A percentile compares a stretch with the other conserved stretches of the same genome.
Conservation (phyloP, 2,888 invertebrate species). For the Lomographa bimaculata region DNA sequence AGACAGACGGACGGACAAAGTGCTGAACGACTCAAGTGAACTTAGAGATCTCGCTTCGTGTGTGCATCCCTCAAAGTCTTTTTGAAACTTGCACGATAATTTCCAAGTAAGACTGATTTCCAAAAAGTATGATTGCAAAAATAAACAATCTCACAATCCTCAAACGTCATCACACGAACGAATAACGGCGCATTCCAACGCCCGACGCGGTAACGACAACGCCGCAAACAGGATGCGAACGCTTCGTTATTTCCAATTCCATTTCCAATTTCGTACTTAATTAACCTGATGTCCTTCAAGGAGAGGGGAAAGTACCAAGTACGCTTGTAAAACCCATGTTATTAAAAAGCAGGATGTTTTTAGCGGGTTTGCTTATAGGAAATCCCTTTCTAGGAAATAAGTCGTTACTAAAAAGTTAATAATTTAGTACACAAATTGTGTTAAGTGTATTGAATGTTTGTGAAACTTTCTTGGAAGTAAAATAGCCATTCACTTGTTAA, state of each 20-base stretch:
- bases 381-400: constrained; percentile 32
- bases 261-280: constrained; percentile 19
- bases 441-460: constrained; percentile 6
- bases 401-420: constrained; percentile 1
- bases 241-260: constrained; percentile 28
- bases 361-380: constrained; percentile 23
- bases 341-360: constrained; percentile 25
- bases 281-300: constrained; percentile 29
- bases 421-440: constrained; percentile 9
- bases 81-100: too few species aligned
- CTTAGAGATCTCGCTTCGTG: too few species aligned
- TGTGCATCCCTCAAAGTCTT: too few species aligned
- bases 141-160: too few species aligned
- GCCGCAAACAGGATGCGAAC: constrained; percentile 34
- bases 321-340: constrained; percentile 27
- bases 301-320: constrained; percentile 27
- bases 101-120: too few species aligned
- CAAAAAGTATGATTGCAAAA: too few species aligned
- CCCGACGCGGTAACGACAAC: constrained; percentile 32
- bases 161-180: constrained; percentile 16
- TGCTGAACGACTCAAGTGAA: too few species aligned
- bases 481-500: constrained; percentile 19
- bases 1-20: too few species aligned
- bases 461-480: constrained; percentile 12
- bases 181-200: constrained; percentile 22